A percentile compares a stretch with the other conserved stretches of the same genome.
Conservation (phyloP, 2,888 invertebrate species). For the Cetonia aurata region DNA sequence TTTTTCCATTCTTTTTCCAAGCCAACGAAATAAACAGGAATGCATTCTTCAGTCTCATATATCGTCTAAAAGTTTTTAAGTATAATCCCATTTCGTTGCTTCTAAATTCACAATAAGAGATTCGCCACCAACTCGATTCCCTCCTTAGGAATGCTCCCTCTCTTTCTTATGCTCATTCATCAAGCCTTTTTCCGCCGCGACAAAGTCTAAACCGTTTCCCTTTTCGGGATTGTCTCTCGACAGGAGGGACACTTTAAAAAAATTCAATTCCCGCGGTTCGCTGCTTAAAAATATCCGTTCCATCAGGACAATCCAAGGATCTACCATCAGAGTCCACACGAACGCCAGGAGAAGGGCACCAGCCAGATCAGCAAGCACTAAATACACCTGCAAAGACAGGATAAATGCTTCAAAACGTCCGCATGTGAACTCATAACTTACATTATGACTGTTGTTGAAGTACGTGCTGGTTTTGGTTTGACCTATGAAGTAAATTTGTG, state of each 20-base stretch:
- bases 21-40: no score
- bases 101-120: no score
- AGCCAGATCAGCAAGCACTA: constrained; percentile 32
- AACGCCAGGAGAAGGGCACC: constrained; percentile 26
- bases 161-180: constrained; percentile 6
- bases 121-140: no score
- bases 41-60: no score
- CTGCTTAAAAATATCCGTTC: constrained; percentile 2
- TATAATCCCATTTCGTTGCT: no score
- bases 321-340: constrained; percentile 38
- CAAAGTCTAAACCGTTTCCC: constrained; percentile 2
- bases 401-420: background rate
- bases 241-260: constrained; percentile 9
- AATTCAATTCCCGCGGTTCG: background rate
- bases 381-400: constrained; percentile 34
- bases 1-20: no score
- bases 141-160: background rate
- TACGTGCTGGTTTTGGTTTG: constrained; percentile 35
- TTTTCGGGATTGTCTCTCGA: constrained; percentile 9
- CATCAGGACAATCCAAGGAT: constrained; percentile 27
- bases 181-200: background rate
- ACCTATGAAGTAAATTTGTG: constrained; percentile 33
- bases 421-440: constrained; percentile 23
- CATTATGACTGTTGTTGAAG: constrained; percentile 29
- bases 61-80: no score